Evolutionary conservation across 2,797 vertebrate genomes (phyloP).

Genomic region (Poecilia gillii): DNA sequence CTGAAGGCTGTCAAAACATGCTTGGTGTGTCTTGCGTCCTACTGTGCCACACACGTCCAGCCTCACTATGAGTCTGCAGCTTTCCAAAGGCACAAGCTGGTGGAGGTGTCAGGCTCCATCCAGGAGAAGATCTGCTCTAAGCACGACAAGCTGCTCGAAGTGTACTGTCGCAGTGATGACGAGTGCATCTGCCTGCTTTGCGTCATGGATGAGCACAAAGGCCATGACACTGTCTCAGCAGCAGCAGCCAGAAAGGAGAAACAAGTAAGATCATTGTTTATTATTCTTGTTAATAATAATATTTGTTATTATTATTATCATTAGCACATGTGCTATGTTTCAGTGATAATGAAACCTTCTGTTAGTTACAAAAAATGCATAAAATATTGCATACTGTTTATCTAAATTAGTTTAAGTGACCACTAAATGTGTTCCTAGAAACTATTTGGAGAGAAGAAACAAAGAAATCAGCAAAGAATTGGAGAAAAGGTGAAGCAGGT

Average conservation of each 20-base stretch:
- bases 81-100: constrained; percentile 86
- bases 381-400: background rate
- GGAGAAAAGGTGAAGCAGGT: constrained; percentile 66
- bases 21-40: constrained; percentile 90
- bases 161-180: constrained; percentile 83
- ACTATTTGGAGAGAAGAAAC: constrained; percentile 61
- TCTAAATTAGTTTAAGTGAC: background rate
- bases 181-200: constrained; percentile 87
- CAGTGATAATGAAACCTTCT: background rate
- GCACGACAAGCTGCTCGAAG: constrained; percentile 87
- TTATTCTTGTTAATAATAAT: background rate
- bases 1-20: constrained; percentile 85
- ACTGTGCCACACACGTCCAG: constrained; percentile 85
- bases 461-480: constrained; percentile 62
- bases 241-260: constrained; percentile 74
- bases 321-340: background rate
- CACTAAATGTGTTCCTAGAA: constrained; percentile 49
- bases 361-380: background rate
- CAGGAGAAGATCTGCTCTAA: constrained; percentile 82
- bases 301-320: background rate
- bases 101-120: constrained; percentile 72
- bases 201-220: constrained; percentile 83
- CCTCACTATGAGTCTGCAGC: constrained; percentile 86
- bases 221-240: constrained; percentile 75
- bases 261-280: constrained; percentile 76